Conservation (phyloP, 1,140 invertebrate genomes). For the Drosophila baimaii region DNA sequence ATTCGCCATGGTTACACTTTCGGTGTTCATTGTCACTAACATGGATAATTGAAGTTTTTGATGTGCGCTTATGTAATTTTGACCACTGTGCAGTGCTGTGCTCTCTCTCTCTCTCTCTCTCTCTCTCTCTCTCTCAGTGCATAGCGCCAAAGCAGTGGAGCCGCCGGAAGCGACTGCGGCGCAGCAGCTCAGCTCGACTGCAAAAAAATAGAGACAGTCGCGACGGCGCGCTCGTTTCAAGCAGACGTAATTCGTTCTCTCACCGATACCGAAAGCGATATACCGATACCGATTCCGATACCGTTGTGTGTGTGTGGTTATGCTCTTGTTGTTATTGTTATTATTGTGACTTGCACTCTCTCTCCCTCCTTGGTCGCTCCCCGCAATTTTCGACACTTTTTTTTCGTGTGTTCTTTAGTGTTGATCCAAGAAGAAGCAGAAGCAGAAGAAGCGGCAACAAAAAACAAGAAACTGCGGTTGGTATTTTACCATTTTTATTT, state of each 20-base stretch:
- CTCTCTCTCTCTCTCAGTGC: background rate
- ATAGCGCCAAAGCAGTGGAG: conserved; percentile 16
- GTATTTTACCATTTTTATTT: conserved; percentile 33
- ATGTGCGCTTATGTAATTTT: background rate
- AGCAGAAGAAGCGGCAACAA: conserved; percentile 9
- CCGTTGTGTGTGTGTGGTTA: conserved; percentile 43
- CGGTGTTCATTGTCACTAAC: too few relatives aligned
- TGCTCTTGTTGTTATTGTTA: conserved; percentile 38
- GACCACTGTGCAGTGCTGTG: background rate
- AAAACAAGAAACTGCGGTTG: conserved; percentile 54
- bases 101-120: background rate
- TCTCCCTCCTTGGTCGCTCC: conserved; percentile 28
- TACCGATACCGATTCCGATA: conserved; percentile 16
- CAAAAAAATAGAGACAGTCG: conserved; percentile 66
- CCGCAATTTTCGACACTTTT: conserved; percentile 53
- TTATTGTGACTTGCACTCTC: conserved; percentile 27
- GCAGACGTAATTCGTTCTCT: conserved; percentile 59
- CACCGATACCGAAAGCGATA: conserved; percentile 13
- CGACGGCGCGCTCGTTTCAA: conserved; percentile 79
- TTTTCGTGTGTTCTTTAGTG: conserved; percentile 67
- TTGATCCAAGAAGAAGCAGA: conserved; percentile 28
- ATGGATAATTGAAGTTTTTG: background rate
- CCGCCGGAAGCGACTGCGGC: conserved; percentile 14
- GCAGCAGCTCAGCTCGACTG: conserved; percentile 4
- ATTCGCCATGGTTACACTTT: too few relatives aligned